Percentiles rank a stretch among this genome's conserved stretches.
These are phyloP conservation scores for Heterochromis multidens DNA, from an alignment of 2,113 vertebrate species.

Conservation along the genomic window DNA sequence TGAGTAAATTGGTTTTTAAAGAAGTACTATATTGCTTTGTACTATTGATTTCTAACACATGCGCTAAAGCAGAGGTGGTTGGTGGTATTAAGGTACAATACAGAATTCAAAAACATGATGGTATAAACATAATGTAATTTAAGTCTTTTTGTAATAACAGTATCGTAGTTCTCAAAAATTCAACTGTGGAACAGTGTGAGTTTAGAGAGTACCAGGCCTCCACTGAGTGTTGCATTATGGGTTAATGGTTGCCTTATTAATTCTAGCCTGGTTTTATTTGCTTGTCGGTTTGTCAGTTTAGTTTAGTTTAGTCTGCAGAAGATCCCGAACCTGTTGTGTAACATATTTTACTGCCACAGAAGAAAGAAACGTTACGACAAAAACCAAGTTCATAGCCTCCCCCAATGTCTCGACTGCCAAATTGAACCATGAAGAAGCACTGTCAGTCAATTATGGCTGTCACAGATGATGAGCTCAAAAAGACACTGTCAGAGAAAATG, in stretches of 20 bases:
- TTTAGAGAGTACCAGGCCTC: not conserved
- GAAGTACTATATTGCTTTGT: not conserved
- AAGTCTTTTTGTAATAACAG: too few species aligned
- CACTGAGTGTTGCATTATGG: not conserved
- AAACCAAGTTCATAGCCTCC: not conserved
- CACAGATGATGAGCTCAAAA: not conserved
- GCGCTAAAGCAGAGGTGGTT: not conserved
- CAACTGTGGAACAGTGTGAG: not conserved
- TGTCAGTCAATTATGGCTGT: not conserved
- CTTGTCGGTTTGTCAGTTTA: not conserved
- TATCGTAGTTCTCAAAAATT: too few species aligned
- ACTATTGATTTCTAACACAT: not conserved
- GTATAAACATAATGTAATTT: rapidly evolving
- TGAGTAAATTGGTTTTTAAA: not conserved
- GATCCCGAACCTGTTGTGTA: not conserved
- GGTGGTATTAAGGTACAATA: not conserved
- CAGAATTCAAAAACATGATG: not conserved
- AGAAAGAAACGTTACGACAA: not conserved
- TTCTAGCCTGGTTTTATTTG: not conserved
- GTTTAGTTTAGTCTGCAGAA: not conserved
- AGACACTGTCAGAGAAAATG: not conserved
- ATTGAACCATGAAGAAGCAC: not conserved
- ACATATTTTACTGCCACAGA: not conserved
- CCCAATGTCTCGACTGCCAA: not conserved
- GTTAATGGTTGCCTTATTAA: not conserved